Evolutionary conservation across 1,140 invertebrate species (phyloP).

Genomic region (Hyles vespertilio): DNA sequence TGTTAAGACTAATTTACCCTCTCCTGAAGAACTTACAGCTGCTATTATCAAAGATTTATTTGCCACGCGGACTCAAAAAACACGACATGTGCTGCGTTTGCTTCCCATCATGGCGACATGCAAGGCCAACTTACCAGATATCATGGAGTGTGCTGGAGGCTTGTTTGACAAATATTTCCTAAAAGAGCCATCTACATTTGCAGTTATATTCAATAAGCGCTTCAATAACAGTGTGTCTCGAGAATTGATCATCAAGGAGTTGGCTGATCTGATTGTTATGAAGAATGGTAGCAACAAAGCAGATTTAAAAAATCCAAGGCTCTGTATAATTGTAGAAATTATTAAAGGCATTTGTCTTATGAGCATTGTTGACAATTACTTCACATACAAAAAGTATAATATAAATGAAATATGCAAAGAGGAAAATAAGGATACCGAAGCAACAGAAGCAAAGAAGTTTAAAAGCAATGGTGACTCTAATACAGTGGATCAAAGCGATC

Average conservation of each 20-base stretch:
- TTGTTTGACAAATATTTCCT: slow-evolving; percentile 86
- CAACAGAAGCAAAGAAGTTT: slow-evolving; percentile 59
- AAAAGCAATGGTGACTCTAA: slow-evolving; percentile 39
- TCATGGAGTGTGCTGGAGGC: slow-evolving; percentile 78
- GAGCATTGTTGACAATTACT: slow-evolving; percentile 67
- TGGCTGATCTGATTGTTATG: slow-evolving; percentile 81
- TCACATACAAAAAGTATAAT: slow-evolving; percentile 67
- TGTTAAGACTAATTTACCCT: slow-evolving; percentile 84
- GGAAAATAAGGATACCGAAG: slow-evolving; percentile 49
- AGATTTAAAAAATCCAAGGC: slow-evolving; percentile 84
- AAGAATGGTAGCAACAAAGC: slow-evolving; percentile 85
- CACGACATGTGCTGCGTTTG: slow-evolving; percentile 84
- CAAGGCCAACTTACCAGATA: slow-evolving; percentile 85
- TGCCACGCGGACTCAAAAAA: slow-evolving; percentile 80
- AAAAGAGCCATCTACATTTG: slow-evolving; percentile 83
- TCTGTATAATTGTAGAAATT: slow-evolving; percentile 87
- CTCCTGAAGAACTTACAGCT: slow-evolving; percentile 83
- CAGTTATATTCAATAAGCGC: slow-evolving; percentile 87
- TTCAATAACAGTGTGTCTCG: slow-evolving; percentile 85
- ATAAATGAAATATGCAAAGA: slow-evolving; percentile 65
- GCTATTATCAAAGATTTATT: slow-evolving; percentile 85
- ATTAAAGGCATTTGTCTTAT: slow-evolving; percentile 77
- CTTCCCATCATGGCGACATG: slow-evolving; percentile 89
- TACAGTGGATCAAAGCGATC: slow-evolving; percentile 36
- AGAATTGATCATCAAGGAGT: slow-evolving; percentile 81